Conservation (phyloP, 1,140 invertebrate genomes). For the Rhagoletis pomonella region DNA sequence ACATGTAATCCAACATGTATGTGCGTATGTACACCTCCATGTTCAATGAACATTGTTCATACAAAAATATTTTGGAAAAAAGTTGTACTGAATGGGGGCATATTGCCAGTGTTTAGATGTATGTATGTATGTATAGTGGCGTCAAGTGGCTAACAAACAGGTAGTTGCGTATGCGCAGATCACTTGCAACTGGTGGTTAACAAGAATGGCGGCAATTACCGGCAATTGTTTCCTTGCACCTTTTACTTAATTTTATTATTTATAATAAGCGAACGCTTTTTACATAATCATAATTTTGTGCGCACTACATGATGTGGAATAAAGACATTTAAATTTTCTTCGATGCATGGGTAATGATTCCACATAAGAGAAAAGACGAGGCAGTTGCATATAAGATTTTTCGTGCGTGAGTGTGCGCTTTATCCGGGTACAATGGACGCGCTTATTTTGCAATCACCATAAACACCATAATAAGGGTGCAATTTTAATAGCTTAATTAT, state of each 20-base stretch:
- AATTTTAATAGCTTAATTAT: constrained; percentile 73
- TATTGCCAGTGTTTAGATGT: neutral
- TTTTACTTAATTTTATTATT: constrained; percentile 64
- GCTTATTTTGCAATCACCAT: constrained; percentile 48
- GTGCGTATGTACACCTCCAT: neutral
- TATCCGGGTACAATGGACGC: constrained; percentile 45
- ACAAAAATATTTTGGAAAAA: neutral
- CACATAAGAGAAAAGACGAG: neutral
- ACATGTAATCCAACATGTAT: neutral
- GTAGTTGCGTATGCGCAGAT: constrained; percentile 58
- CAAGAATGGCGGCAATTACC: constrained; percentile 72
- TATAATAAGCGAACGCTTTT: constrained; percentile 70
- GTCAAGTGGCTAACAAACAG: neutral
- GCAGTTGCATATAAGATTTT: neutral
- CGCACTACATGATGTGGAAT: constrained; percentile 63
- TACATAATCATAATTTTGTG: constrained; percentile 69
- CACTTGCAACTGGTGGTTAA: constrained; percentile 65
- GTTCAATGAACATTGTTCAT: neutral
- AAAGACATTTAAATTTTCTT: constrained; percentile 63
- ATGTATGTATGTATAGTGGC: neutral
- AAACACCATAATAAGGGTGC: constrained; percentile 69
- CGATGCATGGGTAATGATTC: neutral
- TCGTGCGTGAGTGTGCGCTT: neutral
- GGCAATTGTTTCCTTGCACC: constrained; percentile 73
- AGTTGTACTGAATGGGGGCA: neutral